These are phyloP conservation scores for Acanthosepion pharaonis DNA, from an alignment of 2,888 invertebrate genomes.

Conservation along the genomic window DNA sequence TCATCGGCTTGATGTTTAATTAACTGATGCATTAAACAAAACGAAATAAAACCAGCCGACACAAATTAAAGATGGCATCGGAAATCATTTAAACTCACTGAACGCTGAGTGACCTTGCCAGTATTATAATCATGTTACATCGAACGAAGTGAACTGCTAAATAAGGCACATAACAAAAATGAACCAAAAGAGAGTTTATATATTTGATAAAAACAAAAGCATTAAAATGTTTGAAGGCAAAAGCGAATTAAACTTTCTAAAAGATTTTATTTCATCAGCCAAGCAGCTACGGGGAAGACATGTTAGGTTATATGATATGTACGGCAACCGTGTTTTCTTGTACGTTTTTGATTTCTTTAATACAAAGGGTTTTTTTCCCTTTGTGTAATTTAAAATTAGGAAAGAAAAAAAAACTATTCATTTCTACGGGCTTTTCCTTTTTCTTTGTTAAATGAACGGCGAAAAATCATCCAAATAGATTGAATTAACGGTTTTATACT, in stretches of 20 bases:
- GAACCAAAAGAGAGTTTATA: background rate
- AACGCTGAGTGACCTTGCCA: background rate
- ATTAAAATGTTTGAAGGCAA: background rate
- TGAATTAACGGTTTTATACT: too few species aligned
- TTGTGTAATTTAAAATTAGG: too few species aligned
- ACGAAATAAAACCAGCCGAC: background rate
- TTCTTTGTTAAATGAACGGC: too few species aligned
- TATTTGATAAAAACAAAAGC: background rate
- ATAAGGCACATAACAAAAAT: background rate
- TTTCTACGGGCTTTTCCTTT: too few species aligned
- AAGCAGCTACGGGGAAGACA: too few species aligned
- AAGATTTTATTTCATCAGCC: background rate
- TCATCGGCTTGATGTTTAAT: background rate
- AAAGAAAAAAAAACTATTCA: too few species aligned
- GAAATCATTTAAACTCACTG: background rate
- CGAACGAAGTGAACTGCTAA: background rate
- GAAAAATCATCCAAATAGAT: too few species aligned
- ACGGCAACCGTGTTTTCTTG: background rate
- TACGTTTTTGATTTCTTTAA: background rate
- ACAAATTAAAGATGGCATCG: background rate
- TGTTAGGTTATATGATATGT: background rate
- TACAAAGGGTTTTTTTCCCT: background rate
- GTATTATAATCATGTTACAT: background rate
- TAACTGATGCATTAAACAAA: background rate
- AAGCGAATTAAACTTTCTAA: background rate